Percentiles rank a stretch among this genome's conserved stretches.
Conservation (phyloP, 2,888 invertebrate genomes). For the Anarsia innoxiella region DNA sequence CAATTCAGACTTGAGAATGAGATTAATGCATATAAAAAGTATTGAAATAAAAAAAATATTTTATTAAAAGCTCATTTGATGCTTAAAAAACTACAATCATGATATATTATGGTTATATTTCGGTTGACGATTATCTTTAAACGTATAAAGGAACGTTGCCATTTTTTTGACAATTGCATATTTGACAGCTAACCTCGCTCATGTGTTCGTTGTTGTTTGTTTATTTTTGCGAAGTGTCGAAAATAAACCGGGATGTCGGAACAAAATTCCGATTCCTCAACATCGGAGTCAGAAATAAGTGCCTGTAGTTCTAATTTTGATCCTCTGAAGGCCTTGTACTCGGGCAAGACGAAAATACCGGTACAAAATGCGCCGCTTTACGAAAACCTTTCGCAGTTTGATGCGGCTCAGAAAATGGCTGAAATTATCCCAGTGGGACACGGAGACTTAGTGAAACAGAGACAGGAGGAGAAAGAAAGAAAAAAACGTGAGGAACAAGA, state of each 20-base stretch:
- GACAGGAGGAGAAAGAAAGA: constrained; percentile 46
- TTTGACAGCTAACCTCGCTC: not conserved
- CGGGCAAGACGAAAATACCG: constrained; percentile 70
- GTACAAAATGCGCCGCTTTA: constrained; percentile 74
- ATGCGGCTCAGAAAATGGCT: constrained; percentile 29
- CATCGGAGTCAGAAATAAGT: constrained; percentile 59
- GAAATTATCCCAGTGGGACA: constrained; percentile 42
- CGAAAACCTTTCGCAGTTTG: constrained; percentile 81
- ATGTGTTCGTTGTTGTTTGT: too few relatives aligned
- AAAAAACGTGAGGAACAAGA: constrained; percentile 34
- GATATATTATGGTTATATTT: too few relatives aligned
- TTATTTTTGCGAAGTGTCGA: constrained; percentile 6
- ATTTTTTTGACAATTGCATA: constrained; percentile 7
- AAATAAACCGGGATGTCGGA: constrained; percentile 36
- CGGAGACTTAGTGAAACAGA: constrained; percentile 36
- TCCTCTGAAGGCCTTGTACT: constrained; percentile 81
- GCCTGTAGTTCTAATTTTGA: constrained; percentile 75
- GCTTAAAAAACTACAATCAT: too few relatives aligned
- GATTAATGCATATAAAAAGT: too few relatives aligned
- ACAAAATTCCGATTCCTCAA: constrained; percentile 46
- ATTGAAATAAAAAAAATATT: too few relatives aligned
- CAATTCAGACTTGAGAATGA: too few relatives aligned
- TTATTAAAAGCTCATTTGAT: too few relatives aligned
- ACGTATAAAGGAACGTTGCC: constrained; percentile 22
- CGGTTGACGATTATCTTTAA: too few relatives aligned